These are phyloP conservation scores for Habroteleia sp. DNA, from an alignment of 2,888 invertebrate species.

Conservation along the genomic window DNA sequence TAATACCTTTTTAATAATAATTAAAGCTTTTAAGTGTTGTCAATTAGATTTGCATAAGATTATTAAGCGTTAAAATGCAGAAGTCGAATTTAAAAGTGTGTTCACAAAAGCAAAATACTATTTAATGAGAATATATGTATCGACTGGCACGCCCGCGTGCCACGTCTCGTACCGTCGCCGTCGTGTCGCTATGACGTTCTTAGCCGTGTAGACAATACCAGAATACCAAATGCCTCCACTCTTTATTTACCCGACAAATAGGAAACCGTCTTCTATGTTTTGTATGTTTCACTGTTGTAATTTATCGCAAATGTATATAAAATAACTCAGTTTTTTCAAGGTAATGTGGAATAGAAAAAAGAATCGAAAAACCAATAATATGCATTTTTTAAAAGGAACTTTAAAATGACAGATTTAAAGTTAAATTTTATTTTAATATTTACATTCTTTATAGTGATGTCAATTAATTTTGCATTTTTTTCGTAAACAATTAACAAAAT, in stretches of 20 bases:
- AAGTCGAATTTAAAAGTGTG: conserved; percentile 31
- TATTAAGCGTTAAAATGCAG: conserved; percentile 15
- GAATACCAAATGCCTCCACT: conserved; percentile 70
- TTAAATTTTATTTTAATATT: no score
- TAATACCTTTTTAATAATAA: no score
- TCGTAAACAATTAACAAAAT: no score
- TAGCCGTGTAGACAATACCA: conserved; percentile 64
- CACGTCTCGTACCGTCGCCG: conserved; percentile 67
- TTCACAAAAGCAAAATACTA: conserved; percentile 28
- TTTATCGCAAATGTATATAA: neutral
- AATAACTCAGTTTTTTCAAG: no score
- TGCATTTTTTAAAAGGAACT: no score
- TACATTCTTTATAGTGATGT: no score
- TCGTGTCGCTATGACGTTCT: conserved; percentile 73
- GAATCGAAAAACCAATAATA: no score
- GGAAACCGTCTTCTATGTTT: conserved; percentile 20
- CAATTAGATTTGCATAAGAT: conserved; percentile 33
- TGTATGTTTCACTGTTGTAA: neutral
- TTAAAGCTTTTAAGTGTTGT: no score
- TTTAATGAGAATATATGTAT: conserved; percentile 69
- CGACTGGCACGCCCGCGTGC: conserved; percentile 70
- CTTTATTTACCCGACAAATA: conserved; percentile 47
- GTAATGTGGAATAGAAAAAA: no score
- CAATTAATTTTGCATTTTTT: no score
- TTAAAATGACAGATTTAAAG: no score